Conservation (phyloP, 1,140 invertebrate genomes). For the Anthonomus grandis region DNA sequence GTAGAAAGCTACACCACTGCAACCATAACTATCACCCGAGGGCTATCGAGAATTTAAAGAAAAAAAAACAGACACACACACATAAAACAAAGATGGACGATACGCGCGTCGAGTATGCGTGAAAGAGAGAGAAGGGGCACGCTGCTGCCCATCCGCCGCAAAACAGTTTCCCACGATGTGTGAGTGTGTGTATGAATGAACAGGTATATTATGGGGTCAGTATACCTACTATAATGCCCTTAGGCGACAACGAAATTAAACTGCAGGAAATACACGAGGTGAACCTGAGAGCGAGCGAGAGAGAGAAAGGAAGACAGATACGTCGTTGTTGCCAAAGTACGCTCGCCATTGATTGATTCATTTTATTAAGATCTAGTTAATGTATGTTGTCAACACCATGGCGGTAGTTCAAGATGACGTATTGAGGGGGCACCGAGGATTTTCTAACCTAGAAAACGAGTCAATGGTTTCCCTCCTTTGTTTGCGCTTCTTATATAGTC, state of each 20-base stretch:
- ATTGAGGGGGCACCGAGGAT: too few relatives aligned
- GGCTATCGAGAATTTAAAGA: slow-evolving; percentile 22
- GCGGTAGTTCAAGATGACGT: too few relatives aligned
- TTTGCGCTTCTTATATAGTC: too few relatives aligned
- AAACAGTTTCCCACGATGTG: slow-evolving; percentile 35
- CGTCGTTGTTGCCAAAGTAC: slow-evolving; percentile 12
- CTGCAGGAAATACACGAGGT: slow-evolving; percentile 31
- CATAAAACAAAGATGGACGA: slow-evolving; percentile 14
- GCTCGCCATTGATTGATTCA: background rate
- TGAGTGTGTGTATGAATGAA: slow-evolving; percentile 36
- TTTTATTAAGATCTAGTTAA: too few relatives aligned
- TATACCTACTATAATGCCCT: slow-evolving; percentile 34
- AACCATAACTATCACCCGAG: slow-evolving; percentile 14
- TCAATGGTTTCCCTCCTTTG: too few relatives aligned
- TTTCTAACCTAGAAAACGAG: too few relatives aligned
- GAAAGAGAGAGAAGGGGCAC: slow-evolving; percentile 14
- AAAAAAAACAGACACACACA: too few relatives aligned
- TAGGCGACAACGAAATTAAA: slow-evolving; percentile 30
- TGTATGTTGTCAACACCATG: too few relatives aligned
- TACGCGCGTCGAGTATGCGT: background rate
- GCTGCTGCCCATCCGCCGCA: slow-evolving; percentile 23
- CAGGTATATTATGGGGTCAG: slow-evolving; percentile 37
- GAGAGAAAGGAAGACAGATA: too few relatives aligned
- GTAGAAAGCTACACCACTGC: slow-evolving; percentile 16
- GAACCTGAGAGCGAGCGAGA: slow-evolving; percentile 2